Evolutionary conservation across 2,888 invertebrate species (phyloP), one percentile per base, ranked within the genome.

Genomic region (Drosophila borealis): DNA sequence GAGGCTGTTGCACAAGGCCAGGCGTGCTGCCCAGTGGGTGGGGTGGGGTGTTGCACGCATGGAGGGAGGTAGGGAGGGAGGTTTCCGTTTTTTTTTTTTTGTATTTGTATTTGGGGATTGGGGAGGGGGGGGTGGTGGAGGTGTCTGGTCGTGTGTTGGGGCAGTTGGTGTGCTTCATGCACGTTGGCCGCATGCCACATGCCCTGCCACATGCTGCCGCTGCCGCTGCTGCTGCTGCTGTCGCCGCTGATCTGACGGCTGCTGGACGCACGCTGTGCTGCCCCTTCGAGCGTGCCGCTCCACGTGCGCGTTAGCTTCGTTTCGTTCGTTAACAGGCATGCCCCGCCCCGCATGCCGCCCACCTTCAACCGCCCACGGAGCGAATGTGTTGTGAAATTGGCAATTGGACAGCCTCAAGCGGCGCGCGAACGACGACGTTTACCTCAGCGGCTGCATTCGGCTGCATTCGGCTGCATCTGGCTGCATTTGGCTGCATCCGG

Each of bases 301-400:
- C 37, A 29, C 37, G 55, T 66, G 72, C 83, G 78, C 74, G 65
- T 81, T 73, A 83, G 80, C 81, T 78, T 78, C 53, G 65, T 83
- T 83, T 83, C 17, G 74, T 62, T 57, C 8, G 29, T 29, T 8
- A 8, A 29, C 21, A 5, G 5, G 21, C 29, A 29, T 8, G 29
- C 29, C 29, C 29, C 8, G 29, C 29, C 29, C 25, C 25, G 25
- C 2, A n/a, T 2, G 25, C 2, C 29, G 29, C 41, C 41, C 41
- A 9, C 41, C 41, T 9, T 17, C 9, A 17, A 10, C n/a, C 10
- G 13, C 50, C 51, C 44, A 49, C 57, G 50, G 63, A 25, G 72
- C 39, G 41, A 8, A 4, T 4, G 36, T 41, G 60, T 54, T 45
- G 42, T 34, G 59, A 44, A 55, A 60, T 70, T 53, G 77, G 64